Percentiles rank a stretch among this genome's conserved stretches.
Evolutionary conservation across 2,113 vertebrate species (phyloP).

Genomic region (Noctilio leporinus): DNA sequence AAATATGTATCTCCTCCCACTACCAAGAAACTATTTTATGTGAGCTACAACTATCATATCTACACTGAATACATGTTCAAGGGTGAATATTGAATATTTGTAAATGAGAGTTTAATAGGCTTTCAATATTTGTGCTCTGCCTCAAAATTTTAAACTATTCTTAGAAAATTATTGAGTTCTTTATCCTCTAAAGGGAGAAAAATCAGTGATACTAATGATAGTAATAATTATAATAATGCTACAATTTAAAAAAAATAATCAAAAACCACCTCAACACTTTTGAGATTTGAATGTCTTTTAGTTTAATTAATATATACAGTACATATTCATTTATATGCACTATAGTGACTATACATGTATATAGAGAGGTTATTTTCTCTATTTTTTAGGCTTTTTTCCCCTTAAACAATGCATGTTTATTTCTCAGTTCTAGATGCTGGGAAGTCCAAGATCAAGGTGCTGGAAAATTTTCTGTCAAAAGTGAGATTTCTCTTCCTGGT

Average conservation of each 20-base stretch:
- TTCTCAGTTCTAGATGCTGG: neutral
- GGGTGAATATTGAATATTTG: neutral
- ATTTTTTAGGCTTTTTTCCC: neutral
- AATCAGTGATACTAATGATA: neutral
- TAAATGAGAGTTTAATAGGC: neutral
- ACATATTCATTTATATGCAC: neutral
- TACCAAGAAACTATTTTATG: neutral
- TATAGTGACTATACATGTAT: neutral
- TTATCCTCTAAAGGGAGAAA: neutral
- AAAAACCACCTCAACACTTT: neutral
- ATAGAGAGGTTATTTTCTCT: neutral
- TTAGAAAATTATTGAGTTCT: neutral
- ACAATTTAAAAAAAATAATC: neutral
- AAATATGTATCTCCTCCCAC: neutral
- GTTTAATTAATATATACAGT: neutral
- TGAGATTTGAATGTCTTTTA: neutral
- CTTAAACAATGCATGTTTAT: neutral
- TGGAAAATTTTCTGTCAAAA: neutral
- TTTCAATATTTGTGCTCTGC: neutral
- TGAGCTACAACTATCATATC: neutral
- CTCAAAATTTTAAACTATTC: neutral
- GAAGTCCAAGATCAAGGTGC: neutral
- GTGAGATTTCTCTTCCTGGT: neutral
- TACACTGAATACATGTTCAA: neutral
- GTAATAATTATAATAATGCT: neutral